These are phyloP conservation scores for Mustelus asterias DNA, from an alignment of 2,113 vertebrate species.

Conservation along the genomic window DNA sequence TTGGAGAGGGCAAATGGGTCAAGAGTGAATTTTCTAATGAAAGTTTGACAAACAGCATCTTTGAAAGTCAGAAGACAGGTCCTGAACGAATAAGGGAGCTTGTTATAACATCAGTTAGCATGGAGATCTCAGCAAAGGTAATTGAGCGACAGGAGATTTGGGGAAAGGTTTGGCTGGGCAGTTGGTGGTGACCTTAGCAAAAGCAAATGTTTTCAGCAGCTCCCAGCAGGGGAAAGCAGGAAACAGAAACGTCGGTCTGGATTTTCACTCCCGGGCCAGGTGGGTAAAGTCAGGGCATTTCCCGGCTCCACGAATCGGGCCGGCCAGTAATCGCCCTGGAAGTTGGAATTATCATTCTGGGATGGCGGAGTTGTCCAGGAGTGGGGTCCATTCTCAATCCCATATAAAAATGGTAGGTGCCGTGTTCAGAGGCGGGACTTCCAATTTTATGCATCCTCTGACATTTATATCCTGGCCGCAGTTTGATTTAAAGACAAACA, in stretches of 20 bases:
- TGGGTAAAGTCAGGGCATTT: no score
- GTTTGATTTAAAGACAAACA: not conserved
- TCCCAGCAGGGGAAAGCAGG: not conserved
- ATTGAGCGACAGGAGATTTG: not conserved
- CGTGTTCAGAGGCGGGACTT: no score
- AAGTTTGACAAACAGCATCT: not conserved
- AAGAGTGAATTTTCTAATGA: not conserved
- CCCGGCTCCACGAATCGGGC: no score
- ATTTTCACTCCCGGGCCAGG: no score
- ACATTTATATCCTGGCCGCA: not conserved
- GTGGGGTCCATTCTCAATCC: no score
- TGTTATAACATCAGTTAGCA: not conserved
- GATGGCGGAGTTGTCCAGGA: no score
- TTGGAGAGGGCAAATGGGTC: not conserved
- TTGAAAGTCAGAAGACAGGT: not conserved
- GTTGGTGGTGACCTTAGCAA: not conserved
- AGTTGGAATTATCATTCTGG: no score
- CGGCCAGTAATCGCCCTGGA: no score
- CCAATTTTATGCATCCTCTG: no score
- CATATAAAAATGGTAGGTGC: no score
- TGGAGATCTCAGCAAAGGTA: not conserved
- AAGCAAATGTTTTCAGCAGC: not conserved
- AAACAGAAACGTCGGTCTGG: not conserved
- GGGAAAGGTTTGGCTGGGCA: not conserved
- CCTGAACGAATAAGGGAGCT: not conserved